A percentile compares a stretch with the other conserved stretches of the same genome.
phyloP scores from a whole-genome alignment of 2,113 vertebrate species.

The Macrotus californicus region DNA sequence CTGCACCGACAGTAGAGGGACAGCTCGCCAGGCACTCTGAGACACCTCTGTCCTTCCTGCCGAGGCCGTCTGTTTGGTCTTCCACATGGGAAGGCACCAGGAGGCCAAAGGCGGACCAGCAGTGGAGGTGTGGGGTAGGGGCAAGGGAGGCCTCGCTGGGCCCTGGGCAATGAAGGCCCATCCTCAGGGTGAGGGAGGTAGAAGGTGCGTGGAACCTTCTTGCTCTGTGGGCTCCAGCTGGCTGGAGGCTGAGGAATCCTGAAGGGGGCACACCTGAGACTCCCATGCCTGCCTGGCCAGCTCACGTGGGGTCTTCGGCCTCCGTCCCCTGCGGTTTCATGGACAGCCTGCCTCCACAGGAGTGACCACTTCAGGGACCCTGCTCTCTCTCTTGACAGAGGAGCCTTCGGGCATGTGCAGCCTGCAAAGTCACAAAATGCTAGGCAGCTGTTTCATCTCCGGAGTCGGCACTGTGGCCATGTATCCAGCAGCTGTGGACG shows the following conservation, averaged over 20 bases:
- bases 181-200: rapidly evolving
- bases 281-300: rapidly evolving
- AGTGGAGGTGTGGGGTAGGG: rapidly evolving
- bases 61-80: rapidly evolving
- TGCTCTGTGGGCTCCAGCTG: not conserved
- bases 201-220: rapidly evolving
- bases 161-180: rapidly evolving
- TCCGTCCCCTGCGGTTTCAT: not conserved
- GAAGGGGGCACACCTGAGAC: not conserved
- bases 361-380: slow-evolving; percentile 8
- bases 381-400: not conserved
- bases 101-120: rapidly evolving
- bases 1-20: not conserved
- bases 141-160: rapidly evolving
- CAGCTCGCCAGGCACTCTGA: not conserved
- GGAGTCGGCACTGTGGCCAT: slow-evolving; percentile 60
- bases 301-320: not conserved
- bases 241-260: not conserved
- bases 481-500: slow-evolving; percentile 73
- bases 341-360: not conserved
- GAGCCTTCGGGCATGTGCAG: slow-evolving; percentile 63
- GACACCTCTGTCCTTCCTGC: not conserved
- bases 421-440: not conserved
- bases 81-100: not conserved
- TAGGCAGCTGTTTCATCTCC: slow-evolving; percentile 65